These are phyloP conservation scores for Fukomys damarensis DNA, from an alignment of 2,113 vertebrate species.

Conservation along the genomic window DNA sequence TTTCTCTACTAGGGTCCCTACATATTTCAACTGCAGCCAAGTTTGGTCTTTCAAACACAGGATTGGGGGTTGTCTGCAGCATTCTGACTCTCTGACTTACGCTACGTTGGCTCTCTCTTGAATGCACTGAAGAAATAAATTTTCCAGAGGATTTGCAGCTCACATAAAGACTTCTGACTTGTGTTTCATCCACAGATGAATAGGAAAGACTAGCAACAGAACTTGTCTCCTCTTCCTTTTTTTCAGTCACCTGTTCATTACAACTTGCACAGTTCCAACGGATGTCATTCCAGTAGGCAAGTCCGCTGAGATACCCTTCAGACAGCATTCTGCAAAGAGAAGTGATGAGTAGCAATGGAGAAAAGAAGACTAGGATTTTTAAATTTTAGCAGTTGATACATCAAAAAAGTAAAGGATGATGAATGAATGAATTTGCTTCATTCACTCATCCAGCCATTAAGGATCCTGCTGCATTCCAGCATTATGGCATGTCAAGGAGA, in stretches of 20 bases:
- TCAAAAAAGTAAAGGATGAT: not conserved
- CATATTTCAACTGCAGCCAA: conserved; percentile 85
- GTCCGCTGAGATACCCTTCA: conserved; percentile 92
- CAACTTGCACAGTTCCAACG: conserved; percentile 60
- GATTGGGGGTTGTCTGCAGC: conserved; percentile 70
- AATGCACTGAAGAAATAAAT: conserved; percentile 77
- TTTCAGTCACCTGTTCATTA: conserved; percentile 69
- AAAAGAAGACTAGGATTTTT: not conserved
- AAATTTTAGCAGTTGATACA: not conserved
- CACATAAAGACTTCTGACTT: conserved; percentile 81
- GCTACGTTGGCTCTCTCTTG: conserved; percentile 77
- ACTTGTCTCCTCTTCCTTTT: conserved; percentile 80
- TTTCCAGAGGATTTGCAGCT: conserved; percentile 80
- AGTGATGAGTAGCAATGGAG: conserved; percentile 13
- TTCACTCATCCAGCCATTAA: conserved; percentile 28
- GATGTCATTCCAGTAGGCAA: conserved; percentile 86
- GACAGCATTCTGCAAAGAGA: conserved; percentile 92
- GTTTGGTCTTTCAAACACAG: conserved; percentile 75
- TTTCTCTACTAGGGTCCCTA: conserved; percentile 83
- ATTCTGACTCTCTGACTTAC: conserved; percentile 77
- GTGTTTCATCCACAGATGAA: conserved; percentile 76
- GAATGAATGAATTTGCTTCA: conserved; percentile 12
- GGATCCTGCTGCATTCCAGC: not conserved
- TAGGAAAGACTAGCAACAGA: conserved; percentile 76
- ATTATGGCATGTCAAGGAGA: not conserved